Conservation (phyloP, 2,113 vertebrate genomes). For the Plotosus lineatus region DNA sequence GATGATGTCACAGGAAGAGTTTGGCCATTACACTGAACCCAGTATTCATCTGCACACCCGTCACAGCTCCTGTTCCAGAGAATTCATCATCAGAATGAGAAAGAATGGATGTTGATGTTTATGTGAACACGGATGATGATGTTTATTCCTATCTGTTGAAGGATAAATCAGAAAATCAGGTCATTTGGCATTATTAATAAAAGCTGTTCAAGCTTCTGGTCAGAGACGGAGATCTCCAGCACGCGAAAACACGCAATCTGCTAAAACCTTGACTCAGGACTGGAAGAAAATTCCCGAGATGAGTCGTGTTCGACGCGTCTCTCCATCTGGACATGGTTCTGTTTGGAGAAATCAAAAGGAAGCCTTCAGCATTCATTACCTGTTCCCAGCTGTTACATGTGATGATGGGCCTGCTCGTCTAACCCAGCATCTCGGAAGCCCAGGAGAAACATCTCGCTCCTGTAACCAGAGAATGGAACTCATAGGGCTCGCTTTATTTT, state of each 20-base stretch:
- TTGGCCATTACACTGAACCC: too few relatives aligned
- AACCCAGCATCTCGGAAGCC: neutral
- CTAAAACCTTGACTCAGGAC: neutral
- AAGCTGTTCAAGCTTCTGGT: neutral
- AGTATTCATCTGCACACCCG: neutral
- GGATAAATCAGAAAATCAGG: neutral
- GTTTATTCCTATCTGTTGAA: neutral
- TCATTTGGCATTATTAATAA: neutral
- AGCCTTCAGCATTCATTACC: conserved; percentile 17
- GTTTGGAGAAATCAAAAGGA: conserved; percentile 18
- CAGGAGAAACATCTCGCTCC: neutral
- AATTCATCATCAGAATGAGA: neutral
- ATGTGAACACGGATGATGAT: neutral
- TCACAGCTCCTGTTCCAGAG: neutral
- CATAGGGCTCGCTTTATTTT: neutral
- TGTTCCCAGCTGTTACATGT: conserved; percentile 7
- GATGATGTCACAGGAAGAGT: too few relatives aligned
- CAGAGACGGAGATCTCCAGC: neutral
- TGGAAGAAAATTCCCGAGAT: neutral
- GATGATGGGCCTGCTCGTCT: neutral
- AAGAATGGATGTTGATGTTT: neutral
- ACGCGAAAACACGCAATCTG: neutral
- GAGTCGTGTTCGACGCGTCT: conserved; percentile 16
- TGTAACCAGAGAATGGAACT: too few relatives aligned
- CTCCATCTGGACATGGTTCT: conserved; percentile 29